Conservation (phyloP, 2,888 invertebrate species). For the Rotaria magnacalcarata region DNA sequence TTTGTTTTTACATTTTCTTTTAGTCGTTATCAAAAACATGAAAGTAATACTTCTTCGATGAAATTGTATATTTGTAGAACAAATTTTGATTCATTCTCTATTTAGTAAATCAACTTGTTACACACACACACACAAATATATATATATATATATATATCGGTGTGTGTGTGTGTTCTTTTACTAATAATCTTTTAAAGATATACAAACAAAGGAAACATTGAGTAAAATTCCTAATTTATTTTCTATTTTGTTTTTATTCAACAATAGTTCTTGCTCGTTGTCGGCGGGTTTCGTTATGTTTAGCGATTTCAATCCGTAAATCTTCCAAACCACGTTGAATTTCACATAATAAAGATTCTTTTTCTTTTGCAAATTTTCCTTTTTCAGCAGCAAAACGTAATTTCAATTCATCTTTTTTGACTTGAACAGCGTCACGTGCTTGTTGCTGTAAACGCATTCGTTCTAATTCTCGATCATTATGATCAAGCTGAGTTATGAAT, state of each 20-base stretch:
- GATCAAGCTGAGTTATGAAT: neutral
- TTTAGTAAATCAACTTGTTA: neutral
- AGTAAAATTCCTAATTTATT: neutral
- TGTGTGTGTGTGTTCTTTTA: neutral
- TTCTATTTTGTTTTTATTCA: neutral
- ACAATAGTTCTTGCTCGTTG: slow-evolving; percentile 9
- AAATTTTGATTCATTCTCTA: neutral
- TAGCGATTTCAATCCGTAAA: neutral
- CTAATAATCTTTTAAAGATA: neutral
- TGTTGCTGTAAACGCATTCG: slow-evolving; percentile 8
- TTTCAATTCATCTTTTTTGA: slow-evolving; percentile 23
- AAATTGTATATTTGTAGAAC: neutral
- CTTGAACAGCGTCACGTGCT: neutral
- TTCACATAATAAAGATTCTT: neutral
- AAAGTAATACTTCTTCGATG: neutral
- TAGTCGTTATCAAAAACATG: neutral
- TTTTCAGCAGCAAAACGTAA: slow-evolving; percentile 8
- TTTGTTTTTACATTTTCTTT: neutral
- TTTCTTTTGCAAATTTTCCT: neutral
- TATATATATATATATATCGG: no score
- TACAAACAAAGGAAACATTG: neutral
- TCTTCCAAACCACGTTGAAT: slow-evolving; percentile 6
- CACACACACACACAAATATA: no score
- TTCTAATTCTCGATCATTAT: slow-evolving; percentile 22
- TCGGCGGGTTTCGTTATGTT: slow-evolving; percentile 18